Base-by-base conservation (phyloP, 2,797 vertebrate species). In the Microctenopoma stevenorrisi region DNA sequence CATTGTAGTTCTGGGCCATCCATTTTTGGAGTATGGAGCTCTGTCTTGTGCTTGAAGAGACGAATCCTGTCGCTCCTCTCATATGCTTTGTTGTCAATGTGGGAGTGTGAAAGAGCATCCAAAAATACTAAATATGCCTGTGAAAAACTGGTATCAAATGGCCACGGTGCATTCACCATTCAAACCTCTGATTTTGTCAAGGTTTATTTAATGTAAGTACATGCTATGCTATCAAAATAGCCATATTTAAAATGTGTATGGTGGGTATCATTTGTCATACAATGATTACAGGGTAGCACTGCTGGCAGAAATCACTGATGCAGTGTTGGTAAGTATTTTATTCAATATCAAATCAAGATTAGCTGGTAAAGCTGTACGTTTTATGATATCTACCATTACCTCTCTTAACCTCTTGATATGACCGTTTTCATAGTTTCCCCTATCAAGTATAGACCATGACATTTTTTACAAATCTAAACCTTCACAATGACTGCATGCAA, bases 61-160 rank as follows among this genome's bases (percentile, higher is more conserved):
- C 68, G 3, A 5, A 44, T 68, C 46, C 37, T 74, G 78, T 53
- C 64, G 63, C 64, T 78, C 63, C 38, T 58, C 64, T 83, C 69
- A 33, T 75, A 46, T 51, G 74, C 61, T 78, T 76, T 72, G 69
- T 78, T 76, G 58, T 75, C 58, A 0, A 26, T 54, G 78, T 81
- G 70, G 60, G 78, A 65, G 75, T 74, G 65, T 67, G 66, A 78
- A 60, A 78, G 11, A 16, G 26, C 64, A 59, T 73, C 68, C 37
- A 49, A 35, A 78, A 77, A 84, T 52, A 67, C 50, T 22, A 58
- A 84, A 68, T 67, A 72, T 55, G 68, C 48, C 56, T 0, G 4
- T 16, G 49, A 10, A 13, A 35, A 63, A 55, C 54, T 48, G 61
- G 22, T 52, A 37, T 46, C 25, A 67, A 79, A 76, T 50, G 33